A percentile compares a stretch with the other conserved stretches of the same genome.
Conservation (phyloP, 2,888 invertebrate species). For the Iphiclides podalirius region DNA sequence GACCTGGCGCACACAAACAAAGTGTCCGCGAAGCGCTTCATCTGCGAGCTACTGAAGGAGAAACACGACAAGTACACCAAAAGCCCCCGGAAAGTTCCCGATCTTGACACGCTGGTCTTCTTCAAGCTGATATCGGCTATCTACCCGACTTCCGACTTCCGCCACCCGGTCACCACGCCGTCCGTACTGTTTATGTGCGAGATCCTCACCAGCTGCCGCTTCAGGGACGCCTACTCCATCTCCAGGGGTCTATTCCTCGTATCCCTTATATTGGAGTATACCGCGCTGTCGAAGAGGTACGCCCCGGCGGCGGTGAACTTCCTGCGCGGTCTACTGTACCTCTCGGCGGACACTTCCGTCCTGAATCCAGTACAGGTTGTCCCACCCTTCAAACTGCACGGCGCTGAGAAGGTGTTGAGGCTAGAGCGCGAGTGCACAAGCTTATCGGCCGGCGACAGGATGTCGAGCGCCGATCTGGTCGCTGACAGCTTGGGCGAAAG, state of each 20-base stretch:
- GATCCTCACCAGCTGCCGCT: conserved; percentile 83
- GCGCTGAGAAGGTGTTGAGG: conserved; percentile 78
- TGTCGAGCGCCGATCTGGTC: conserved; percentile 81
- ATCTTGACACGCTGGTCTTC: conserved; percentile 86
- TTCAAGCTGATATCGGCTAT: conserved; percentile 90
- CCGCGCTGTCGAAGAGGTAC: conserved; percentile 87
- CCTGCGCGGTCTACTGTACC: conserved; percentile 86
- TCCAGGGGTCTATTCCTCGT: conserved; percentile 88
- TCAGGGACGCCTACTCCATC: conserved; percentile 83
- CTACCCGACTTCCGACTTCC: conserved; percentile 94
- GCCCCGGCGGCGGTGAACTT: conserved; percentile 91
- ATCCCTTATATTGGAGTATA: conserved; percentile 88
- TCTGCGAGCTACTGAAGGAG: conserved; percentile 86
- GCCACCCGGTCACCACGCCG: conserved; percentile 94
- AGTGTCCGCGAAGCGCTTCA: conserved; percentile 82
- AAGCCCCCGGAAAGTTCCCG: conserved; percentile 81
- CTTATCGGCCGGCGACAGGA: conserved; percentile 53
- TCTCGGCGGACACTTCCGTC: conserved; percentile 83
- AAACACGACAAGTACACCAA: conserved; percentile 84
- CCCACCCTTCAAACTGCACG: conserved; percentile 84
- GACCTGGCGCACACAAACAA: conserved; percentile 87
- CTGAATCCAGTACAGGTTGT: conserved; percentile 81
- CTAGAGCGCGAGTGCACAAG: conserved; percentile 73
- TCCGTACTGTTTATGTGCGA: conserved; percentile 90
- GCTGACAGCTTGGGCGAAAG: conserved; percentile 74